Base-by-base conservation (phyloP, 2,113 vertebrate genomes). In the Excalfactoria chinensis region DNA sequence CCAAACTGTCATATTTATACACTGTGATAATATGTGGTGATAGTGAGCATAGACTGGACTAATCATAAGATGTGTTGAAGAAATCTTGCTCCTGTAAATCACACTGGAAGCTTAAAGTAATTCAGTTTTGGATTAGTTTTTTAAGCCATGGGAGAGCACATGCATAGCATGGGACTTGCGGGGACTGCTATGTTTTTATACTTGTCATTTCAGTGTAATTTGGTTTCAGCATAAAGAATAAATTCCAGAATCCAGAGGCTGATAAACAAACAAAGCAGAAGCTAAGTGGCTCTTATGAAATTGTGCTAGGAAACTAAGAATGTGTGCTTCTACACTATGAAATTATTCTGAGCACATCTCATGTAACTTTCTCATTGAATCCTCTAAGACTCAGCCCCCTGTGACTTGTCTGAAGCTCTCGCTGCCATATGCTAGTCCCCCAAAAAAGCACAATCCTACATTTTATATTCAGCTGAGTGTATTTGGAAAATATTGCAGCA, bases 401-500 rank as follows among this genome's bases (percentile, higher is more conserved):
- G 59, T 89, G 88, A 70, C 46, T 85, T 44, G 3, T 87, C 64
- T 88, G 63, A 87, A 94, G 46, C 49, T 79, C 49, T 77, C 19
- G 3, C 19, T 88, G 46, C 46, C 71, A 74, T 88, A 86, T 80
- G 68, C 18, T 56, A 55, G 37, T 30, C 2, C 66, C 66, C 32
- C 14, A 49, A 40, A 74, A 80, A 58, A 37, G 5, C 78, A 76
- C 34, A 53, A 16, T 46, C 25, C 43, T 44, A 17, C 28, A 49
- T 80, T 76, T 95, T 83, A 12, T 76, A 64, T 91, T 91, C 85
- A 86, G 7, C 32, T 56, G 72, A 70, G 46, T 46, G 37, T 70
- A 43, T 76, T 89, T 85, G 60, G 44, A 85, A 93, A 89, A 87
- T 86, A 83, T 37, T 88, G 71, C 69, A 46, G 55, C 75, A 88